phyloP scores from a whole-genome alignment of 2,888 invertebrate genomes.

The Cryptus armator region DNA sequence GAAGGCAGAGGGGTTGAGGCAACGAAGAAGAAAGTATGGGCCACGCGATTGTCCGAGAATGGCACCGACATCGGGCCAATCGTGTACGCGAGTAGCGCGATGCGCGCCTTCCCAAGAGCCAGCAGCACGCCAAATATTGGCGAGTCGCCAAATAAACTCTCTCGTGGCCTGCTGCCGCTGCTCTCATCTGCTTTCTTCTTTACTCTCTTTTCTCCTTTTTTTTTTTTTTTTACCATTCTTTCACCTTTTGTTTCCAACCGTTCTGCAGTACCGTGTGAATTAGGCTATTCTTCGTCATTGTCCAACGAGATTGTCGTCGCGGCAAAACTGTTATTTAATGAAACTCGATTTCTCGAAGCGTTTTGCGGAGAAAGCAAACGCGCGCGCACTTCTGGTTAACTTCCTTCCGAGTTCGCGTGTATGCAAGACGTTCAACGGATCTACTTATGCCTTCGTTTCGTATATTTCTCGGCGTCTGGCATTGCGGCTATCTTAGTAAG shows the following conservation, averaged over 20 bases:
- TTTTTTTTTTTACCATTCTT: not conserved
- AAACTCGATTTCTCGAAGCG: conserved; percentile 8
- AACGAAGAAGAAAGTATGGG: conserved; percentile 40
- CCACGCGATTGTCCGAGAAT: conserved; percentile 79
- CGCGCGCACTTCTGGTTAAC: not conserved
- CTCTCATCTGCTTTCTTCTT: conserved; percentile 28
- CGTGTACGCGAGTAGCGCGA: conserved; percentile 70
- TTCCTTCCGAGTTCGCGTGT: conserved; percentile 52
- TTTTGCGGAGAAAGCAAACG: not conserved
- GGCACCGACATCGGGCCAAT: conserved; percentile 73
- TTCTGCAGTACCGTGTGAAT: conserved; percentile 40
- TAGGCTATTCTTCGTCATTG: conserved; percentile 26
- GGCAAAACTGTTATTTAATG: conserved; percentile 13
- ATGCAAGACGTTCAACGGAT: conserved; percentile 39
- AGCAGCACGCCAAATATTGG: conserved; percentile 73
- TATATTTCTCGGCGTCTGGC: conserved; percentile 59
- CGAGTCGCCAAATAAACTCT: conserved; percentile 77
- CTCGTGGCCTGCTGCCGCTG: conserved; percentile 23
- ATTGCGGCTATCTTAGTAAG: conserved; percentile 42
- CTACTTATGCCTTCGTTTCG: conserved; percentile 23
- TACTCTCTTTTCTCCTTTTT: not conserved
- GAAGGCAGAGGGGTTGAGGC: conserved; percentile 33
- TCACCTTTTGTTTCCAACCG: conserved; percentile 10
- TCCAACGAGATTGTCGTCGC: not conserved
- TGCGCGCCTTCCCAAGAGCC: conserved; percentile 40